Base-by-base conservation (phyloP, 2,888 invertebrate genomes). In the Saturnia japonica region DNA sequence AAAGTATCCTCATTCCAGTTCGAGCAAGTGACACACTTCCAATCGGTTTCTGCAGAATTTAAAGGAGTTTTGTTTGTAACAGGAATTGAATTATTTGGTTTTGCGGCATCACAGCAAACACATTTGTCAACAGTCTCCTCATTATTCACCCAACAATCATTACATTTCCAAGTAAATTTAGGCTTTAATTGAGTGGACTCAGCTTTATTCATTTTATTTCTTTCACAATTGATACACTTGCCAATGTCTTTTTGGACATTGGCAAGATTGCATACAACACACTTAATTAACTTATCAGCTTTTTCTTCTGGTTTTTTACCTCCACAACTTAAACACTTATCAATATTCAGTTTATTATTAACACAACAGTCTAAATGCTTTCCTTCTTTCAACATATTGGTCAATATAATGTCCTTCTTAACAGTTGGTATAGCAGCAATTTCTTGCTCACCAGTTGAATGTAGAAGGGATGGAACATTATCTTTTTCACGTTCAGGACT, bases 11-110 rank as follows among this genome's bases (percentile, higher is more conserved):
- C 85, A 73, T 91, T 91, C 71, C 77, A 80, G 62, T 89, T 82
- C 84, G 85, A 86, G 72, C 90, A 89, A 60, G 83, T 82, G n/a
- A 80, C 78, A 76, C 88, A 88, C 73, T 81, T 84, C 85, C 88
- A 88, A 28, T 82, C 80, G 66, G 64, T 73, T 25, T 74, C 74
- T 19, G 40, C 19, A 43, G 22, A 42, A 64, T 47, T 64, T 19
- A 19, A 9, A 64, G 42, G 43, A 34, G 25, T 34, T 14, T 45
- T 60, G 8, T 62, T 28, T 64, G n/a, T 42, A 7, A 42, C 19
- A 25, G 51, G 40, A 22, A 12, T 68, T 0, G 64, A 14, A 42
- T 69, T 73, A 4, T 72, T 81, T 14, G 83, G 74, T 51, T 85
- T 88, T 14, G 47, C 78, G 4, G 71, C 76, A 22, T 85, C 83